Conservation (phyloP, 2,797 vertebrate species). For the Enteromius thamalakanensis region DNA sequence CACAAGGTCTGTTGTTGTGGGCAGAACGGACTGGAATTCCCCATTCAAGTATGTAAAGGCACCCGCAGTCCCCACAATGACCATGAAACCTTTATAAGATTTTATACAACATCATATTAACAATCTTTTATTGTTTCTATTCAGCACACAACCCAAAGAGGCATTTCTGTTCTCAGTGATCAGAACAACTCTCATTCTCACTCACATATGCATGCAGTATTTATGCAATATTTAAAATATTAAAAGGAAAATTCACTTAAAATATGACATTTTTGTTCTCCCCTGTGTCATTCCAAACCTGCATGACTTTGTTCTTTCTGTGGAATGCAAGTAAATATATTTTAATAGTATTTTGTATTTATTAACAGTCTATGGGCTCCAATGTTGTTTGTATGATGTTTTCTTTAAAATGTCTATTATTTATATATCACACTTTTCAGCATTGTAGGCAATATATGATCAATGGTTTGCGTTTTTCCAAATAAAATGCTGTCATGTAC, state of each 20-base stretch:
- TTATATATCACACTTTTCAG: neutral
- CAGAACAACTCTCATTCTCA: neutral
- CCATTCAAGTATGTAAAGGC: constrained; percentile 43
- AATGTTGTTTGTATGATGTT: neutral
- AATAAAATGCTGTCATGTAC: neutral
- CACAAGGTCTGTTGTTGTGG: constrained; percentile 36
- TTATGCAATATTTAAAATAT: neutral
- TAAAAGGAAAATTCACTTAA: neutral
- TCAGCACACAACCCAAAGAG: constrained; percentile 39
- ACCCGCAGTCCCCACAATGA: constrained; percentile 21
- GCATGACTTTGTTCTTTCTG: neutral
- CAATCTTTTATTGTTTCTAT: constrained; percentile 46
- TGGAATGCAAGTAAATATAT: neutral
- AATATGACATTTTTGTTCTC: neutral
- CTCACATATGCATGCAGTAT: constrained; percentile 1
- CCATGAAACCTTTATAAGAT: constrained; percentile 34
- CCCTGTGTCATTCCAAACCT: neutral
- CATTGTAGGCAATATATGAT: neutral
- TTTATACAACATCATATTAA: constrained; percentile 21
- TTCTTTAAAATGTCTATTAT: neutral
- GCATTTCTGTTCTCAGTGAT: neutral
- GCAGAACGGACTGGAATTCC: constrained; percentile 28
- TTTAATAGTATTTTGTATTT: neutral
- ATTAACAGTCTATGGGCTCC: neutral
- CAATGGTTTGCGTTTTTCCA: neutral